Evolutionary conservation across 2,113 vertebrate species (phyloP), one percentile per base, ranked within the genome.

Genomic region (Typhlomys cinereus): DNA sequence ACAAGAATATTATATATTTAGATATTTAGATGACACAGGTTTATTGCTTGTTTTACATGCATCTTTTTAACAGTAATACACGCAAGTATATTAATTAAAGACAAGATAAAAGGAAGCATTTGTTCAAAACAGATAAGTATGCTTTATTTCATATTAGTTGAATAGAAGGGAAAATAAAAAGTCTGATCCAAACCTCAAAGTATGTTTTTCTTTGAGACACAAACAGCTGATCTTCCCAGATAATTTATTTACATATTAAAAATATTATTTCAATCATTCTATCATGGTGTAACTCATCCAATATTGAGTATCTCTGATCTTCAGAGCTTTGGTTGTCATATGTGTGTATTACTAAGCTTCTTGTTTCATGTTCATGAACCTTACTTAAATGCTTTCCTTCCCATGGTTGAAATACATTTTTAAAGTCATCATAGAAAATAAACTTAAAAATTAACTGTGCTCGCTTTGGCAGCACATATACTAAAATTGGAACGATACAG

Each of bases 391-490:
- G 0, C 75, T 94, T 89, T 18, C 66, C 29, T 71, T 86, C 29
- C 54, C 3, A 23, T 54, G 29, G 31, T 7, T 7, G n/a, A n/a
- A 85, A 41, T 21, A 46, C 59, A 62, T 50, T 79, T 11, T 14
- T n/a, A 93, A 12, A 93, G 41, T 15, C 46, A 23, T 76, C 23
- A 9, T 21, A 52, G n/a, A 94, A 91, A 84, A 20, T 36, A 93
- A 88, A n/a, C n/a, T n/a, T n/a, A n/a, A n/a, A n/a, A n/a, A n/a
- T n/a, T n/a, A n/a, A n/a, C n/a, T n/a, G n/a, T n/a, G n/a, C n/a
- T n/a, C n/a, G n/a, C n/a, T n/a, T n/a, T n/a, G n/a, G n/a, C n/a
- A n/a, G n/a, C n/a, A n/a, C n/a, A n/a, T n/a, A n/a, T n/a, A n/a
- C n/a, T n/a, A n/a, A n/a, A n/a, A n/a, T n/a, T n/a, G n/a, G n/a